Evolutionary conservation across 2,113 vertebrate species (phyloP).

Genomic region (Pedionomus torquatus): DNA sequence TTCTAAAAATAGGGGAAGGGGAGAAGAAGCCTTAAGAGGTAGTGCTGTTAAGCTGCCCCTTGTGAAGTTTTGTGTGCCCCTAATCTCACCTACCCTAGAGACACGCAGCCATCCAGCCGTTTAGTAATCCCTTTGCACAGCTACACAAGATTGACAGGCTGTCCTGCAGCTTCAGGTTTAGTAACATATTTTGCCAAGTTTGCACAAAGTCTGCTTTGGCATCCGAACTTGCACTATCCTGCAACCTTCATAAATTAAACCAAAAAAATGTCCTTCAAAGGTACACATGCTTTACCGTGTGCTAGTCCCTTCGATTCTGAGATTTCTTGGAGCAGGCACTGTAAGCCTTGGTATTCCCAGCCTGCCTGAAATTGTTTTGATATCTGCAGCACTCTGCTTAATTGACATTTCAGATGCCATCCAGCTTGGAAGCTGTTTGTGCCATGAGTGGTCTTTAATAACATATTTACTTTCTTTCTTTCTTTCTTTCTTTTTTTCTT

Average conservation of each 20-base stretch:
- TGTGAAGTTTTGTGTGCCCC: not conserved
- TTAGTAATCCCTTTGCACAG: not conserved
- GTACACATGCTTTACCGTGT: not conserved
- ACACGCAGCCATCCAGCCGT: rapidly evolving
- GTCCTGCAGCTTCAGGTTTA: conserved; percentile 31
- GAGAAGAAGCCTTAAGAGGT: not conserved
- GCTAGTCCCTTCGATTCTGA: rapidly evolving
- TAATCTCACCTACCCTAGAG: not conserved
- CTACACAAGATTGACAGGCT: not conserved
- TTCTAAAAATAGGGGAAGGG: not conserved
- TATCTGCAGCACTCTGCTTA: not conserved
- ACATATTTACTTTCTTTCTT: not conserved
- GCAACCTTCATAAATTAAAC: not conserved
- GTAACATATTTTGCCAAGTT: conserved; percentile 11
- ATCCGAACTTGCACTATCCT: not conserved
- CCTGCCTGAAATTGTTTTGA: not conserved
- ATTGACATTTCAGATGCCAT: not conserved
- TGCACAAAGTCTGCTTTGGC: not conserved
- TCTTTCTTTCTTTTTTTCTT: not conserved
- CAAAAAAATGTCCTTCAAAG: not conserved
- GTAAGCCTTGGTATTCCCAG: not conserved
- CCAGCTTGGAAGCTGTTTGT: not conserved
- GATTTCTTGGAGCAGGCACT: not conserved
- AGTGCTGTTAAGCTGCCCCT: not conserved
- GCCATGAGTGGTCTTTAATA: not conserved